These are phyloP conservation scores for Drosophila monieri DNA, from an alignment of 2,888 invertebrate genomes.

Conservation along the genomic window DNA sequence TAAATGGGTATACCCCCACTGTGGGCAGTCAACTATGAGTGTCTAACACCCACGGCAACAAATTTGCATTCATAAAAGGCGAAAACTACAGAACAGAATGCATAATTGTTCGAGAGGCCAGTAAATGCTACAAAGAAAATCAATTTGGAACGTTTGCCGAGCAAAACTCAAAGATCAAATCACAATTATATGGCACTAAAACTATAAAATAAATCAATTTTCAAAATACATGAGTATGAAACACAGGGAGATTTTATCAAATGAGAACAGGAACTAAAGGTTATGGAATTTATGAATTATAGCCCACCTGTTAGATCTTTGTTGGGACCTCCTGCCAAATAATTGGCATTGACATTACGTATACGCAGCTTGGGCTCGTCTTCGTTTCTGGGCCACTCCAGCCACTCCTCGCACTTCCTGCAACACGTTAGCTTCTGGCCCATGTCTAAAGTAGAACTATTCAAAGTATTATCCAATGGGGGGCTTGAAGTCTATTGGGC, in stretches of 20 bases:
- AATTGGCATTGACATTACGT: conserved; percentile 40
- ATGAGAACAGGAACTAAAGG: not conserved
- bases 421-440: conserved; percentile 31
- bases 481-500: conserved; percentile 12
- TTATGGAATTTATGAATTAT: not conserved
- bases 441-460: conserved; percentile 16
- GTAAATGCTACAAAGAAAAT: conserved; percentile 20
- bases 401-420: conserved; percentile 22
- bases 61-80: conserved; percentile 64
- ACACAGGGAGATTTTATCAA: conserved; percentile 2
- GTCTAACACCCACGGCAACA: conserved; percentile 37
- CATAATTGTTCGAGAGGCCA: conserved; percentile 41
- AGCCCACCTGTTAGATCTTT: conserved; percentile 23
- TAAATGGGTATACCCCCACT: not conserved
- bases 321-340: conserved; percentile 20
- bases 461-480: conserved; percentile 7
- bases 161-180: conserved; percentile 27
- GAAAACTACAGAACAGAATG: conserved; percentile 50
- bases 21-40: conserved; percentile 41
- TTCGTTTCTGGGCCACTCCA: not conserved
- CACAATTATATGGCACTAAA: conserved; percentile 5
- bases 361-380: conserved; percentile 34
- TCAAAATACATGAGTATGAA: not conserved
- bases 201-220: conserved; percentile 15
- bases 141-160: conserved; percentile 15